phyloP scores from a whole-genome alignment of 2,888 invertebrate species.

The Xestia sexstrigata region DNA sequence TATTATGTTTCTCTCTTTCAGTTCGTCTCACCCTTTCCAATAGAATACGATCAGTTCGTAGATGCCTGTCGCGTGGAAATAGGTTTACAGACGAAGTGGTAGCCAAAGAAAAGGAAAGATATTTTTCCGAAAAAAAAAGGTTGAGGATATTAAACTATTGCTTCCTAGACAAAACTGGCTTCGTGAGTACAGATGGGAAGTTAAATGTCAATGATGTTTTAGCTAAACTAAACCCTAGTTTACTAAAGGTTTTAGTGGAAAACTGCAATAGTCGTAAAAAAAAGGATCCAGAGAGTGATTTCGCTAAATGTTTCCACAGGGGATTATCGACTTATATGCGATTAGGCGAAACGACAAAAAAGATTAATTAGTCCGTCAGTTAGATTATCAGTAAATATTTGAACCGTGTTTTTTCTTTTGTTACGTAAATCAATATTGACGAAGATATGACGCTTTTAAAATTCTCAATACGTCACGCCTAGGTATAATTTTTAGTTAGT shows the following conservation, averaged over 20 bases:
- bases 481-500: too few relatives aligned
- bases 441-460: too few relatives aligned
- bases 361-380: too few relatives aligned
- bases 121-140: neutral
- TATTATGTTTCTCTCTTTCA: neutral
- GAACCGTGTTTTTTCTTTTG: too few relatives aligned
- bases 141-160: slow-evolving; percentile 5
- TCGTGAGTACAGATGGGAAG: neutral
- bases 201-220: neutral
- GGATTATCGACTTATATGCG: neutral
- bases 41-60: neutral
- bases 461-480: too few relatives aligned
- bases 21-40: slow-evolving; percentile 2
- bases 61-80: neutral
- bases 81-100: neutral
- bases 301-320: neutral
- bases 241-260: neutral
- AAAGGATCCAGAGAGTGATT: neutral
- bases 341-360: too few relatives aligned
- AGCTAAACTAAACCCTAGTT: neutral
- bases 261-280: neutral
- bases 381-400: too few relatives aligned
- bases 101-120: neutral
- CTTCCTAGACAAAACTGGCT: neutral
- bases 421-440: too few relatives aligned